A percentile compares a stretch with the other conserved stretches of the same genome.
phyloP scores from a whole-genome alignment of 2,797 vertebrate species.

The Hoplostethus atlanticus region DNA sequence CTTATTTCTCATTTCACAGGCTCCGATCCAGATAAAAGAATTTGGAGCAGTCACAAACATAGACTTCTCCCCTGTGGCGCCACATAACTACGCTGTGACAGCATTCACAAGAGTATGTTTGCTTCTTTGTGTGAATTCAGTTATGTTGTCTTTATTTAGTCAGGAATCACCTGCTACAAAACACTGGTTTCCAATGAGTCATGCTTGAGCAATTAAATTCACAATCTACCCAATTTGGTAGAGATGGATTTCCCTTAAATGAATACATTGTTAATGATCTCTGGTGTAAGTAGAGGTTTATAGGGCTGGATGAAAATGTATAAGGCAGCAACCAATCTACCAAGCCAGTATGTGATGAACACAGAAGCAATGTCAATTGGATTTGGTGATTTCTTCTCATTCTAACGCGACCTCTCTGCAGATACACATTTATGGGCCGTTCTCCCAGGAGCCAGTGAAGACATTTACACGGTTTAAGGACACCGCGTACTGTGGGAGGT shows the following conservation, averaged over 20 bases:
- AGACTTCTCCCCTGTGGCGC: constrained; percentile 90
- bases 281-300: neutral
- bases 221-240: neutral
- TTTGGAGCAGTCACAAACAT: constrained; percentile 93
- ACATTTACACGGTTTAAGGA: constrained; percentile 93
- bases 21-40: constrained; percentile 95
- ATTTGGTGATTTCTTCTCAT: neutral
- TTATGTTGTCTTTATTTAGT: neutral
- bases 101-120: constrained; percentile 93
- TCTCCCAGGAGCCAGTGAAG: constrained; percentile 94
- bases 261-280: neutral
- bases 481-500: constrained; percentile 91
- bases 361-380: neutral
- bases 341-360: neutral
- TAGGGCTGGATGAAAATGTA: neutral
- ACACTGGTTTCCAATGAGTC: neutral
- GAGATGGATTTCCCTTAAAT: neutral
- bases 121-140: neutral
- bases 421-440: constrained; percentile 94
- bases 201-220: neutral
- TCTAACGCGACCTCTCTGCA: constrained; percentile 59
- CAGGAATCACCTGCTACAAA: neutral
- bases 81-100: constrained; percentile 94
- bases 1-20: constrained; percentile 71
- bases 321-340: neutral